Base-by-base conservation (phyloP, 2,797 vertebrate genomes). In the Pelobates cultripes region DNA sequence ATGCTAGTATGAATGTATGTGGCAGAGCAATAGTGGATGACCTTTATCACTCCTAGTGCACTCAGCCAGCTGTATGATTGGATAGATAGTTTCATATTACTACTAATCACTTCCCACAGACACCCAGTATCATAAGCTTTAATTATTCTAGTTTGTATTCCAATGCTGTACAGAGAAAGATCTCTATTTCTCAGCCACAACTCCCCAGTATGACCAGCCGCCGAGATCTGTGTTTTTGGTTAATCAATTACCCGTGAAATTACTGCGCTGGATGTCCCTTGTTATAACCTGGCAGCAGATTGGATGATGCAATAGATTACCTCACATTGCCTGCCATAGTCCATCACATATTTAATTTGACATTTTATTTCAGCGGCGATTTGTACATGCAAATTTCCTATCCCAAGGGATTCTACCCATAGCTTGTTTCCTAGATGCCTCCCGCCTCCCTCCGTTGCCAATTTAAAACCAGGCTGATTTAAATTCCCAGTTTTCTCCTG, bases 321-420 rank as follows among this genome's bases (percentile, higher is more conserved):
- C 77, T 79, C 73, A 43, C 84, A 85, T 43, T 72, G 40, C 84
- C 87, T 88, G 84, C 89, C 90, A 17, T 75, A 83, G 64, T 89
- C 93, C 93, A 87, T 91, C 91, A 88, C 86, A 80, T 74, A 40
- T 87, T 90, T 92, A 85, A 91, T 90, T 92, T 89, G 86, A 89
- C 81, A 13, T 53, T 57, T 80, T 90, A 9, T 55, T 71, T 73
- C 60, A 8, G 28, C 12, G 3, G 51, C 3, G 64, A 68, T 84
- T 83, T 77, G 40, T 81, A 86, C 57, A 71, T 82, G 74, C 9
- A 71, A 57, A 55, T 80, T 28, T 66, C 6, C 74, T 64, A 17
- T 75, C 57, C 73, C 57, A 43, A 10, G 43, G 57, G 73, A 53
- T 60, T 40, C 4, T 43, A 57, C 15, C 45, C 57, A 28, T 28